Conservation (phyloP, 1,140 invertebrate genomes). For the Papilio helenus region DNA sequence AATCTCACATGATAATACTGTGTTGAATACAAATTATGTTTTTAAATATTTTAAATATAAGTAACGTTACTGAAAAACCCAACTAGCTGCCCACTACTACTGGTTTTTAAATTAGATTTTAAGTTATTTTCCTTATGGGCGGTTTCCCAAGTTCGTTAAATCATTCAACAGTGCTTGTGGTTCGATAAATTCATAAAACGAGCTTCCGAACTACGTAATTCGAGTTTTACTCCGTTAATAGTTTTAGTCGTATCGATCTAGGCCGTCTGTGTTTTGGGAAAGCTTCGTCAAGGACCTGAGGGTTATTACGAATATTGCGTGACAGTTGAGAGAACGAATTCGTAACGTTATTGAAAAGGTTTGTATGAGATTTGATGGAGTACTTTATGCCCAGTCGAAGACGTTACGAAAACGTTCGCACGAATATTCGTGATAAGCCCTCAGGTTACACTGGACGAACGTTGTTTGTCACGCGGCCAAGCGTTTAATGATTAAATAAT, state of each 20-base stretch:
- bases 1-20: background rate
- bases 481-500: background rate
- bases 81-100: background rate
- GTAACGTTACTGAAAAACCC: background rate
- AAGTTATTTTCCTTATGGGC: background rate
- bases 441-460: background rate
- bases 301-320: background rate
- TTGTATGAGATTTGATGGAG: too few relatives aligned
- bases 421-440: too few relatives aligned
- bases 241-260: background rate
- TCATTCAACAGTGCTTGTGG: too few relatives aligned
- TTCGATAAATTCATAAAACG: too few relatives aligned
- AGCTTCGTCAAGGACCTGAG: background rate
- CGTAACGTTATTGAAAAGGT: too few relatives aligned
- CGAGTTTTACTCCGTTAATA: background rate
- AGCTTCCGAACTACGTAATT: too few relatives aligned
- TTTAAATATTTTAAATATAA: background rate
- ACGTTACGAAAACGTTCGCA: too few relatives aligned
- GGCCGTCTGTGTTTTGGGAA: background rate
- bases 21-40: background rate
- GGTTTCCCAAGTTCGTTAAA: too few relatives aligned
- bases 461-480: background rate
- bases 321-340: too few relatives aligned
- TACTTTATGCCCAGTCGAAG: too few relatives aligned
- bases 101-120: background rate